A percentile compares a stretch with the other conserved stretches of the same genome.
Evolutionary conservation across 1,140 invertebrate genomes (phyloP).

Genomic region (Drosophila melanica): DNA sequence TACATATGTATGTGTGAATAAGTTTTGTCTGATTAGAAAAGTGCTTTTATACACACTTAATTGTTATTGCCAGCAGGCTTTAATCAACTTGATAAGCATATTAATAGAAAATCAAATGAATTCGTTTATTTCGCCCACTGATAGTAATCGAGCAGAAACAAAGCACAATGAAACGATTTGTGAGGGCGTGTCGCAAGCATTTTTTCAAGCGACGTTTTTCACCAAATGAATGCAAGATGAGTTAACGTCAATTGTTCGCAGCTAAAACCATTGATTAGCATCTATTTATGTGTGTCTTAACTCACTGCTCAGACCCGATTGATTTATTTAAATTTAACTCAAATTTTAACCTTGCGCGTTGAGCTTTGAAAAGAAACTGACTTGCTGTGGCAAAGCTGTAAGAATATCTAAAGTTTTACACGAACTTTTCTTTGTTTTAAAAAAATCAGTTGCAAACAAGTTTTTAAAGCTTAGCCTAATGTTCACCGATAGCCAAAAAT

Average conservation of each 20-base stretch:
- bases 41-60: background rate
- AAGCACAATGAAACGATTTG: background rate
- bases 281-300: too few species aligned
- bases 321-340: background rate
- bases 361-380: background rate
- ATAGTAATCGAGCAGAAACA: background rate
- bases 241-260: too few species aligned
- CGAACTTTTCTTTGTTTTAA: background rate
- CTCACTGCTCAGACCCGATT: too few species aligned
- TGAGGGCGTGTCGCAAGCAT: too few species aligned
- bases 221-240: too few species aligned
- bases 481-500: background rate
- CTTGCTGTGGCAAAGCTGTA: background rate
- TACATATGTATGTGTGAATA: background rate
- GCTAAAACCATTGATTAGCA: too few species aligned
- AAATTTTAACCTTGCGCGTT: background rate
- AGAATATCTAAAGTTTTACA: background rate
- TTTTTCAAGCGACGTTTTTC: background rate
- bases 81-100: background rate
- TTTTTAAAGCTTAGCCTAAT: background rate
- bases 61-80: background rate
- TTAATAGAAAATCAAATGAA: background rate
- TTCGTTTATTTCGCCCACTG: background rate
- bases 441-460: background rate
- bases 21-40: background rate